Evolutionary conservation across 1,140 invertebrate species (phyloP), one percentile per base, ranked within the genome.

Genomic region (Archivesica marissinica): DNA sequence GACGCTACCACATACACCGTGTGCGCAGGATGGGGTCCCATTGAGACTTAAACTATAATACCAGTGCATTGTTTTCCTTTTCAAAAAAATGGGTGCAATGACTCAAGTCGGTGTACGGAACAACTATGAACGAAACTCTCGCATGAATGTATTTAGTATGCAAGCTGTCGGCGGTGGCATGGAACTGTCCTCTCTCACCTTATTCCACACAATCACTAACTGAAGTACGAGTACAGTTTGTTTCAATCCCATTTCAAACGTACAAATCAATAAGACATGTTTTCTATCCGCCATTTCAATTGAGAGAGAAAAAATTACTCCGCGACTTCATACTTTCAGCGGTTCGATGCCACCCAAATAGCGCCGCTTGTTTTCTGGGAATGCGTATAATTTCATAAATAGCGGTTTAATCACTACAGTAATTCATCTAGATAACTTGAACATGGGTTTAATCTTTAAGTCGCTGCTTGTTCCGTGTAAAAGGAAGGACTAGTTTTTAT

Each of bases 301-400:
- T 30, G 13, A 64, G 38, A 59, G 9, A 23, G 25, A 64, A 47
- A 20, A 28, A 4, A 44, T 2, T 72, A 33, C 50, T 33, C 41
- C 41, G 41, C 68, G 68, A 50, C 41, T 47, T 23, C 28, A 23
- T 15, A 50, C n/a, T 47, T 47, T 72, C 39, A 50, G 25, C 41
- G 68, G 41, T 44, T 28, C 68, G 15, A 33, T 72, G 41, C 68
- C 68, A 72, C 68, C 68, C 68, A 72, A 72, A 72, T 72, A 72
- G 68, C 41, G 41, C 1, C 41, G 23, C 68, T 72, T 72, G 68
- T 72, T 72, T 50, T 50, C 56, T 38, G 38, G 61, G 56, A 79
- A 83, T 47, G 68, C 25, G 68, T 75, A 75, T 83, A 52, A 83
- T 83, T 83, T 75, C 52, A 83, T 83, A 75, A 75, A 83, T 61